These are phyloP conservation scores for Julus scandinavius DNA, from an alignment of 2,888 invertebrate genomes.

Conservation along the genomic window DNA sequence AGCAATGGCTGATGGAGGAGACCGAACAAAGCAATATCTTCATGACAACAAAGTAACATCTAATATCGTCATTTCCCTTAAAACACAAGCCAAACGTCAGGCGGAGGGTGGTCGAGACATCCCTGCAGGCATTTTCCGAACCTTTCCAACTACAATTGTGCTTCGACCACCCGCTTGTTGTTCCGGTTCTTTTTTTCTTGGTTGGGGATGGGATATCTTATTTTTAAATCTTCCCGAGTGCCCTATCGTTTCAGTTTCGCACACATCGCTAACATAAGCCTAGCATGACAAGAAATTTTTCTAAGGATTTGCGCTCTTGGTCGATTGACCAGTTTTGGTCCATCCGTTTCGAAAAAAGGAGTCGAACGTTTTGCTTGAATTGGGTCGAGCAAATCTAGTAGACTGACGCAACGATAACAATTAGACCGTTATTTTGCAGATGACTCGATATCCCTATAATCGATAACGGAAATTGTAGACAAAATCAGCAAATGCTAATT, in stretches of 20 bases:
- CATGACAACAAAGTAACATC: slow-evolving; percentile 42
- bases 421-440: too few species aligned
- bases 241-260: not conserved
- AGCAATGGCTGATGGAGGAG: slow-evolving; percentile 47
- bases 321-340: too few species aligned
- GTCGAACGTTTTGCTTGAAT: too few species aligned
- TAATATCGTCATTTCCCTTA: slow-evolving; percentile 42
- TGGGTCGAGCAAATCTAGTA: too few species aligned
- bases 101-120: slow-evolving; percentile 42
- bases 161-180: slow-evolving; percentile 19
- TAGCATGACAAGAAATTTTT: not conserved
- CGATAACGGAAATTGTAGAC: too few species aligned
- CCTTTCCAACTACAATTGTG: not conserved
- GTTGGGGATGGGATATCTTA: not conserved
- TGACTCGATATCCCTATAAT: too few species aligned
- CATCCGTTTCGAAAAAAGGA: too few species aligned
- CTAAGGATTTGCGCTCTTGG: too few species aligned
- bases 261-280: not conserved
- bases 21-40: slow-evolving; percentile 34
- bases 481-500: too few species aligned
- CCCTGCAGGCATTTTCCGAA: slow-evolving; percentile 8
- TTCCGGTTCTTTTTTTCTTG: not conserved
- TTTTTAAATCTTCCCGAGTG: not conserved
- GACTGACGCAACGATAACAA: too few species aligned
- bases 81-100: not conserved